Conservation (phyloP, 2,888 invertebrate species). For the Drosophila phalerata region DNA sequence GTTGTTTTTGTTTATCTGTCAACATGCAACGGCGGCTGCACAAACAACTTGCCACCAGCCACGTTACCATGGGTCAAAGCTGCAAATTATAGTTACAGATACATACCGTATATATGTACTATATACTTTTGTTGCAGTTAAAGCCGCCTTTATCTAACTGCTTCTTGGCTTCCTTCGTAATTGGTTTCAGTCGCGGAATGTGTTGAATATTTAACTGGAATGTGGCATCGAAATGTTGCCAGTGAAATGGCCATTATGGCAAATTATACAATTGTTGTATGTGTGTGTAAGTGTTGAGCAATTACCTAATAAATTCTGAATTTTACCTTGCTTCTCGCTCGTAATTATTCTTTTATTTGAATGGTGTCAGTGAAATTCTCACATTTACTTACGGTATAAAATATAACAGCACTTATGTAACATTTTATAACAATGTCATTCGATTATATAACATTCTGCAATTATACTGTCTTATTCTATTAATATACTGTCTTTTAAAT, state of each 20-base stretch:
- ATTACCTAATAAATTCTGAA: background rate
- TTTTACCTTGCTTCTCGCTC: background rate
- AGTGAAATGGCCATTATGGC: background rate
- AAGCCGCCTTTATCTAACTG: background rate
- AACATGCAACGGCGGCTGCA: conserved; percentile 72
- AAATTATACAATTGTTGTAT: background rate
- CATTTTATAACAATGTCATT: no score
- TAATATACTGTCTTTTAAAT: no score
- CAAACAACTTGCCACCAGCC: conserved; percentile 51
- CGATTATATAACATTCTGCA: no score
- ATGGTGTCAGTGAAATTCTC: no score
- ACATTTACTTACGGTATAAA: no score
- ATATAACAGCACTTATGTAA: no score
- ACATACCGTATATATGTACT: background rate
- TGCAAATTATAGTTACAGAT: background rate
- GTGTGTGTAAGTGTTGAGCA: background rate
- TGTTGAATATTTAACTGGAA: conserved; percentile 3
- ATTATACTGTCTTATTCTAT: no score
- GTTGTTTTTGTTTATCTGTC: conserved; percentile 82
- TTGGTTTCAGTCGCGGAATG: conserved; percentile 10
- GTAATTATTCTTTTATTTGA: background rate
- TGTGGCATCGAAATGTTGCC: background rate
- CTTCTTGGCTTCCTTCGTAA: background rate
- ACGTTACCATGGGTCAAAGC: conserved; percentile 38
- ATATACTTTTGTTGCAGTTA: no score